phyloP scores from a whole-genome alignment of 1,140 invertebrate species.

The Trichomalopsis sarcophagae region DNA sequence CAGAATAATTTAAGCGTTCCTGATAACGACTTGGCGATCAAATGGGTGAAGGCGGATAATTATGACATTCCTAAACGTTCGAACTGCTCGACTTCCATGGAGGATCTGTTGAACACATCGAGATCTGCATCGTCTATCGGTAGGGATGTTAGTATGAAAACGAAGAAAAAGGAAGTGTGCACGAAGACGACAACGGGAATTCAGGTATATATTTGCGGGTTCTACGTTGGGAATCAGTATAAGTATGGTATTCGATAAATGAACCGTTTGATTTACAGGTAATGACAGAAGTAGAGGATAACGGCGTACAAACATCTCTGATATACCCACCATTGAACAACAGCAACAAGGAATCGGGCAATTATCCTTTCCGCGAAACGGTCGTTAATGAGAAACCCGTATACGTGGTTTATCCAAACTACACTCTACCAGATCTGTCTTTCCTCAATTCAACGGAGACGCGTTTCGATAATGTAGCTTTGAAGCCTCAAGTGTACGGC shows the following conservation, averaged over 20 bases:
- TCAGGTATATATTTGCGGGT: conserved; percentile 9
- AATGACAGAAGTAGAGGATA: conserved; percentile 68
- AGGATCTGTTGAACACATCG: conserved; percentile 36
- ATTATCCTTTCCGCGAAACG: conserved; percentile 60
- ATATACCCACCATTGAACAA: conserved; percentile 57
- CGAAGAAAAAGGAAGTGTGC: not conserved
- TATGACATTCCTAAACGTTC: conserved; percentile 16
- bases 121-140: not conserved
- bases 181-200: conserved; percentile 40
- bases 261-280: conserved; percentile 59
- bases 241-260: conserved; percentile 44
- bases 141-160: not conserved
- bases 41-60: conserved; percentile 68
- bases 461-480: conserved; percentile 79
- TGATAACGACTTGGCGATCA: conserved; percentile 70
- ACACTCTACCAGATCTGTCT: conserved; percentile 90
- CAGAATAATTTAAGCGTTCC: conserved; percentile 52
- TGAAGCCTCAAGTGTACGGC: conserved; percentile 74
- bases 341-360: not conserved
- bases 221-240: conserved; percentile 56
- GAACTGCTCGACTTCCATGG: conserved; percentile 48
- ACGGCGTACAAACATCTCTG: conserved; percentile 71
- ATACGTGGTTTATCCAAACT: conserved; percentile 94
- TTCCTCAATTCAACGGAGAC: conserved; percentile 83
- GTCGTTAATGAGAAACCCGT: conserved; percentile 81